Evolutionary conservation across 2,113 vertebrate species (phyloP).

Genomic region (Saccopteryx leptura): DNA sequence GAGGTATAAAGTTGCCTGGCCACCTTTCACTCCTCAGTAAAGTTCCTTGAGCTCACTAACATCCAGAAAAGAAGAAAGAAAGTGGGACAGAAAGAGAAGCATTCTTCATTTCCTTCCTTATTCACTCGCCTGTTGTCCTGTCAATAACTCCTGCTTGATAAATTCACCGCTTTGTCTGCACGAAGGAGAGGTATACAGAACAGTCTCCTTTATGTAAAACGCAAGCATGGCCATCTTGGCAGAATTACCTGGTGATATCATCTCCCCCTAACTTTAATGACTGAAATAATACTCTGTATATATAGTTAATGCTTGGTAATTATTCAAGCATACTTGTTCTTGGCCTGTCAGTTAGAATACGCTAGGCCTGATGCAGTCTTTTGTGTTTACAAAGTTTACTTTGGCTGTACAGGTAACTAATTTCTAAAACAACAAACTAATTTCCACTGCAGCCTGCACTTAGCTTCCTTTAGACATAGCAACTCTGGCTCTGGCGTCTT

Average conservation of each 20-base stretch:
- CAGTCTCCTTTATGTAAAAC: neutral
- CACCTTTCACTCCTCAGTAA: neutral
- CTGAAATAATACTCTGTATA: neutral
- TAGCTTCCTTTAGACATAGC: neutral
- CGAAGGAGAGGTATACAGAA: neutral
- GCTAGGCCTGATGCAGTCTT: neutral
- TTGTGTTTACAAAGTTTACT: neutral
- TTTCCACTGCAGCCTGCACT: neutral
- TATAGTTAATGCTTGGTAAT: neutral
- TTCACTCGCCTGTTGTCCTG: neutral
- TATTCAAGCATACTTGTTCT: neutral
- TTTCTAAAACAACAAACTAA: conserved; percentile 38
- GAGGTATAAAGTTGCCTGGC: neutral
- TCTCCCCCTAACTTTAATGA: conserved; percentile 5
- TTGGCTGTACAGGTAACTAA: neutral
- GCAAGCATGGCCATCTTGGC: neutral
- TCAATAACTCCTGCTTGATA: neutral
- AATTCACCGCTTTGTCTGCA: neutral
- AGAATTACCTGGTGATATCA: neutral
- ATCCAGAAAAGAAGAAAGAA: neutral
- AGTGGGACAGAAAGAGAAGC: neutral
- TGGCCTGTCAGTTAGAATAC: neutral
- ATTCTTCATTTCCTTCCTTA: neutral
- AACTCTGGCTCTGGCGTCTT: neutral
- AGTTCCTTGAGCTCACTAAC: neutral